These are phyloP conservation scores for Thalassoma bifasciatum DNA, from an alignment of 2,113 vertebrate species.

Conservation along the genomic window DNA sequence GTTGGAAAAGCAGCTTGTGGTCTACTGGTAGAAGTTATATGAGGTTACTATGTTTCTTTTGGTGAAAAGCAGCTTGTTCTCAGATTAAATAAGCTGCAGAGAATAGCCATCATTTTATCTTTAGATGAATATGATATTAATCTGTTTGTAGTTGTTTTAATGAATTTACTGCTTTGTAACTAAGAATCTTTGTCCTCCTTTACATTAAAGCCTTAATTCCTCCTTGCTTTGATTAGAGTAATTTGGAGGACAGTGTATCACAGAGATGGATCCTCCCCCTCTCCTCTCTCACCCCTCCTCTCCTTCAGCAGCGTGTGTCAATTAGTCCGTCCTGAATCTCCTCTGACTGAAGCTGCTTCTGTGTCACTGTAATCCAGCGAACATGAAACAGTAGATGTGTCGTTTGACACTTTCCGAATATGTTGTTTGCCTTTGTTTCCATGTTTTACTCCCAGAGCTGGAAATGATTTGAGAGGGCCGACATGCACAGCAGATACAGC, in stretches of 20 bases:
- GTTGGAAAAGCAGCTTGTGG: too few species aligned
- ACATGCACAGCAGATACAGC: slow-evolving; percentile 73
- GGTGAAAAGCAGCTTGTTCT: too few species aligned
- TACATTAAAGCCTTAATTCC: slow-evolving; percentile 26
- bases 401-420: slow-evolving; percentile 73
- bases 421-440: slow-evolving; percentile 78
- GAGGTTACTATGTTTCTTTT: too few species aligned
- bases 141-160: too few species aligned
- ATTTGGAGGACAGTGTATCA: slow-evolving; percentile 6
- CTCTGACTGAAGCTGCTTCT: slow-evolving; percentile 36
- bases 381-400: slow-evolving; percentile 68
- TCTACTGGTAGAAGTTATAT: too few species aligned
- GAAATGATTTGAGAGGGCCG: slow-evolving; percentile 78
- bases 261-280: slow-evolving; percentile 36
- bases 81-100: too few species aligned
- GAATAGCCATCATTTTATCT: too few species aligned
- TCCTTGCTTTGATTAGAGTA: slow-evolving; percentile 11
- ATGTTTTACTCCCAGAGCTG: slow-evolving; percentile 72
- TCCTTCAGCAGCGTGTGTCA: slow-evolving; percentile 53
- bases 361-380: slow-evolving; percentile 53
- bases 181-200: background rate
- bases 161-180: background rate
- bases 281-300: slow-evolving; percentile 44
- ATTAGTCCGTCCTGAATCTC: slow-evolving; percentile 64
- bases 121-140: too few species aligned